phyloP scores from a whole-genome alignment of 2,888 invertebrate species.

The Aquatica leii region DNA sequence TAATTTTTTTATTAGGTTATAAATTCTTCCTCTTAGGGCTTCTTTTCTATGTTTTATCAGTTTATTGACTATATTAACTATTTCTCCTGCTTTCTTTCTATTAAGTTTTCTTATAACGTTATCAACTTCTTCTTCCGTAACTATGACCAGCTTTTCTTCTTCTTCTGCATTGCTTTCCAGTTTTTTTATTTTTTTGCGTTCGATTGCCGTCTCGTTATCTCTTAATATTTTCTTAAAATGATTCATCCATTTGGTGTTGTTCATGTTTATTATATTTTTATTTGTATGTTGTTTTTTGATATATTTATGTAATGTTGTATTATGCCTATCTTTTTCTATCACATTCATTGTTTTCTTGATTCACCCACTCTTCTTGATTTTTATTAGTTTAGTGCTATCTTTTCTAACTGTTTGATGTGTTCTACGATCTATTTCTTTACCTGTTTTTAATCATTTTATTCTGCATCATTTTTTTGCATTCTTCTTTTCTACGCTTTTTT shows the following conservation, averaged over 20 bases:
- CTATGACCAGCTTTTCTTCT: conserved; percentile 6
- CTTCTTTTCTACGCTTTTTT: not conserved
- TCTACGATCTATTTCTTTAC: not conserved
- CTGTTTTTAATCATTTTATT: conserved; percentile 14
- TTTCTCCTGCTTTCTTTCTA: conserved; percentile 11
- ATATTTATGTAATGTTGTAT: conserved; percentile 13
- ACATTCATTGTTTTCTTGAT: not conserved
- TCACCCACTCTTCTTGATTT: conserved; percentile 6
- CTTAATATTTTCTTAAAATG: conserved; percentile 20
- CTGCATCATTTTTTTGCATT: conserved; percentile 8
- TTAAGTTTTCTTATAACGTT: conserved; percentile 20
- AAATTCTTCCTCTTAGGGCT: conserved; percentile 5
- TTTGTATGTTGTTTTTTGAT: conserved; percentile 11
- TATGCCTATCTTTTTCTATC: conserved; percentile 21
- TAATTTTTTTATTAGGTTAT: not conserved
- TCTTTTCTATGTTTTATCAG: conserved; percentile 15
- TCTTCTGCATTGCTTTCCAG: conserved; percentile 14
- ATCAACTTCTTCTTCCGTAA: conserved; percentile 9
- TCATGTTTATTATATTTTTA: conserved; percentile 14
- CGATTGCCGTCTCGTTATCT: not conserved
- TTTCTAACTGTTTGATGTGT: not conserved
- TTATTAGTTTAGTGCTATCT: conserved; percentile 8
- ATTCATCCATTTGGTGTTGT: conserved; percentile 10
- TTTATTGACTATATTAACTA: conserved; percentile 18
- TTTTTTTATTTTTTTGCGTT: conserved; percentile 11